Percentiles rank a stretch among this genome's conserved stretches.
Conservation (phyloP, 2,797 vertebrate species). For the Fistularia tabacaria region DNA sequence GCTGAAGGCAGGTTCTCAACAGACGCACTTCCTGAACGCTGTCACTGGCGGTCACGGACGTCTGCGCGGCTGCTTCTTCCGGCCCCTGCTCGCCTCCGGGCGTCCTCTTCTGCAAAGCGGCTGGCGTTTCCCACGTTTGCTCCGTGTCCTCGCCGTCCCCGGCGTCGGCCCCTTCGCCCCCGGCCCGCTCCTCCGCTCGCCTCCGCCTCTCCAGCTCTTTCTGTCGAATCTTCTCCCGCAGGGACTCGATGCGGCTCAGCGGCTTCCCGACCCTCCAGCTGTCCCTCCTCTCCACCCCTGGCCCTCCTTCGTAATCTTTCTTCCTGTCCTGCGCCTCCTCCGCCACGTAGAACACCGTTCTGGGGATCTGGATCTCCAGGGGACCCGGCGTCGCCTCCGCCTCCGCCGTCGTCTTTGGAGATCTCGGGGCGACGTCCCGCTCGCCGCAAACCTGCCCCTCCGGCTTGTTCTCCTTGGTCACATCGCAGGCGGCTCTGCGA, state of each 20-base stretch:
- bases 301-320: slow-evolving; percentile 39
- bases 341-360: slow-evolving; percentile 73
- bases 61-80: slow-evolving; percentile 57
- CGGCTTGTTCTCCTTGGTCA: slow-evolving; percentile 11
- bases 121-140: slow-evolving; percentile 34
- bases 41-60: slow-evolving; percentile 53
- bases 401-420: slow-evolving; percentile 31
- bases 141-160: slow-evolving; percentile 28
- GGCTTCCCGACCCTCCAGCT: slow-evolving; percentile 71
- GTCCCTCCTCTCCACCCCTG: slow-evolving; percentile 55
- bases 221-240: slow-evolving; percentile 69
- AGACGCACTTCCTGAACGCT: slow-evolving; percentile 71
- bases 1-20: slow-evolving; percentile 68
- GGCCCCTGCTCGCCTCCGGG: slow-evolving; percentile 47
- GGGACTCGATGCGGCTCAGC: slow-evolving; percentile 71
- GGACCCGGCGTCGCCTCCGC: slow-evolving; percentile 13
- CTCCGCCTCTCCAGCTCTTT: slow-evolving; percentile 50
- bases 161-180: slow-evolving; percentile 19
- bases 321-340: slow-evolving; percentile 53
- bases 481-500: slow-evolving; percentile 32
- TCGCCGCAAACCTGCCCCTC: slow-evolving; percentile 12
- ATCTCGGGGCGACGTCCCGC: slow-evolving; percentile 25
- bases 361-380: slow-evolving; percentile 64
- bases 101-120: slow-evolving; percentile 24
- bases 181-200: slow-evolving; percentile 28